Conservation (phyloP, 2,888 invertebrate genomes). For the Watsonalla binaria region DNA sequence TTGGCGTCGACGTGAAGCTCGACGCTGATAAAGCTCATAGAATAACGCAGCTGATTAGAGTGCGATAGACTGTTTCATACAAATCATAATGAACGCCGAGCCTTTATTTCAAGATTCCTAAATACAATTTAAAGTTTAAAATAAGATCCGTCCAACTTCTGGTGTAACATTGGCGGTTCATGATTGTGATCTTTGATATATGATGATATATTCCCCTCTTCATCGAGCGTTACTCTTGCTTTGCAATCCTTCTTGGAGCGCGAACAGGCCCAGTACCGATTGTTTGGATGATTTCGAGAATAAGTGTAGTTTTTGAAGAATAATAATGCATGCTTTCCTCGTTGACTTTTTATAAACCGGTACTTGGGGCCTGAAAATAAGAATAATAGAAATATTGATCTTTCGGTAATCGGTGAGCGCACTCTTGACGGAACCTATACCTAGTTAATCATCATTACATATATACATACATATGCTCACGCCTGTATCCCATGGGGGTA, state of each 20-base stretch:
- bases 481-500: too few relatives aligned
- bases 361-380: constrained; percentile 6
- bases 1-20: too few relatives aligned
- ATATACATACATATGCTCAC: too few relatives aligned
- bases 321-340: constrained; percentile 24
- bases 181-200: constrained; percentile 27
- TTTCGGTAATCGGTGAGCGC: too few relatives aligned
- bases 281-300: constrained; percentile 20
- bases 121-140: too few relatives aligned
- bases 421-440: too few relatives aligned
- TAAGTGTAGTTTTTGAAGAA: constrained; percentile 26
- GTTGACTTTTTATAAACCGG: constrained; percentile 31
- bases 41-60: too few relatives aligned
- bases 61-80: too few relatives aligned
- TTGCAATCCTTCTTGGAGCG: constrained; percentile 19
- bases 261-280: constrained; percentile 33
- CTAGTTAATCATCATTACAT: too few relatives aligned
- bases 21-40: too few relatives aligned
- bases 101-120: too few relatives aligned
- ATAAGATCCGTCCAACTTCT: not conserved
- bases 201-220: constrained; percentile 10
- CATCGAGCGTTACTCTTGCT: constrained; percentile 27
- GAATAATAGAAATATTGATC: not conserved
- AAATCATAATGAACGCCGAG: too few relatives aligned
- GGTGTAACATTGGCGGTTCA: constrained; percentile 18